Evolutionary conservation across 1,140 invertebrate species (phyloP).

Genomic region (Agrypnia vestita): DNA sequence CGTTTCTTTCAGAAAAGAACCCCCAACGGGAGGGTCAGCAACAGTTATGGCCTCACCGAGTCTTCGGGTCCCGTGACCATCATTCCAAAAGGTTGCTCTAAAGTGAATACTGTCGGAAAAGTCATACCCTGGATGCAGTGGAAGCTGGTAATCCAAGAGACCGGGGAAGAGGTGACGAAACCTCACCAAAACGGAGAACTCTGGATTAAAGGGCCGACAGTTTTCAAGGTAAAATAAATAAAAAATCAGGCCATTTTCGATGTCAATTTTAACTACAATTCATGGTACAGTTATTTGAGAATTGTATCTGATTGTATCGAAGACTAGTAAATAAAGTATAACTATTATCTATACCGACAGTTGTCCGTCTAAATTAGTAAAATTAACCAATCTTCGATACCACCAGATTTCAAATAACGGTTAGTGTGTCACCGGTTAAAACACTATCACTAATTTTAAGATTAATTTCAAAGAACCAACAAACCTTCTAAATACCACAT

Average conservation of each 20-base stretch:
- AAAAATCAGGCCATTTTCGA: too few relatives aligned
- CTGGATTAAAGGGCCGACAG: background rate
- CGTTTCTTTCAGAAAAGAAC: background rate
- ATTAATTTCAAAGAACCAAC: too few relatives aligned
- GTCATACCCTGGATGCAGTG: constrained; percentile 10
- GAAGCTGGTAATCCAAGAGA: background rate
- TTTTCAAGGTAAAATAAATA: constrained; percentile 27
- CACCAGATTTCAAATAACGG: too few relatives aligned
- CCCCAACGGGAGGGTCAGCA: background rate
- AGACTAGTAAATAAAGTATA: too few relatives aligned
- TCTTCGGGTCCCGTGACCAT: background rate
- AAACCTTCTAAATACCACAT: too few relatives aligned
- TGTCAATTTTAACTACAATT: too few relatives aligned
- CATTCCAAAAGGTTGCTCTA: background rate
- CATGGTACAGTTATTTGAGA: background rate
- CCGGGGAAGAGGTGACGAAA: background rate
- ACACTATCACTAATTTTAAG: too few relatives aligned
- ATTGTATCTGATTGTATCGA: too few relatives aligned
- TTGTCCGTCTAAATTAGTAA: too few relatives aligned
- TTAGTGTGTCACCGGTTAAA: too few relatives aligned
- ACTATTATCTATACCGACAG: too few relatives aligned
- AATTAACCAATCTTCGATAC: too few relatives aligned
- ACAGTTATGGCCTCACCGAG: constrained; percentile 9
- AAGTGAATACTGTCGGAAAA: constrained; percentile 7
- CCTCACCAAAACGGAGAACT: background rate